These are phyloP conservation scores for Eupeodes corollae DNA, from an alignment of 1,140 invertebrate species.

Conservation along the genomic window DNA sequence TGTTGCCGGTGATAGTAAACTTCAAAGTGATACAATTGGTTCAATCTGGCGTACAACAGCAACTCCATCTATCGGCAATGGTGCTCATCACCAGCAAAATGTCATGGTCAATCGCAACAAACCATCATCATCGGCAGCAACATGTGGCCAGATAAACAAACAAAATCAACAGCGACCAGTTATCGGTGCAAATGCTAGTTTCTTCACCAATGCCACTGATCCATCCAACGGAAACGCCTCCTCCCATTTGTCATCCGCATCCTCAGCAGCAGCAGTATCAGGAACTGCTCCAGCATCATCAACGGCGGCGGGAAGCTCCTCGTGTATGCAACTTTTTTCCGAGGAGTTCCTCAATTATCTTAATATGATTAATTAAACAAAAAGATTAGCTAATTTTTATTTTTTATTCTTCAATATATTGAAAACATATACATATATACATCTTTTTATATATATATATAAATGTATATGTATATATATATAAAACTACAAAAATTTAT, in stretches of 20 bases:
- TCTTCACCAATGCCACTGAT: constrained; percentile 4
- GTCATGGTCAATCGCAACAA: too few species aligned
- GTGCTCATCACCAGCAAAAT: background rate
- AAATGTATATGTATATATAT: background rate
- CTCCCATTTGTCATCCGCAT: constrained; percentile 16
- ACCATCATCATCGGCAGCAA: too few species aligned
- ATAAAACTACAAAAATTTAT: background rate
- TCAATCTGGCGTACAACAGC: too few species aligned
- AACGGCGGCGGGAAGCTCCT: constrained; percentile 25
- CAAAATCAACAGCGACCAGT: background rate
- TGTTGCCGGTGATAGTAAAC: background rate
- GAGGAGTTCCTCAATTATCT: constrained; percentile 47
- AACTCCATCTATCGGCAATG: too few species aligned
- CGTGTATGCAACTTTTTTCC: constrained; percentile 46
- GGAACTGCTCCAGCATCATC: constrained; percentile 9
- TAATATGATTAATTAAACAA: constrained; percentile 44
- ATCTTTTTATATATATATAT: background rate
- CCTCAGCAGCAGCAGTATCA: constrained; percentile 4
- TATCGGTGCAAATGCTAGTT: too few species aligned
- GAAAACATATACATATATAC: background rate
- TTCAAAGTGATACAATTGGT: background rate
- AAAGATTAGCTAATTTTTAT: background rate
- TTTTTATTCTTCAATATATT: background rate
- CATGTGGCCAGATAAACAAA: too few species aligned
- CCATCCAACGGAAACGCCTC: constrained; percentile 22